Evolutionary conservation across 2,888 invertebrate species (phyloP).

Genomic region (Melinaea marsaeus): DNA sequence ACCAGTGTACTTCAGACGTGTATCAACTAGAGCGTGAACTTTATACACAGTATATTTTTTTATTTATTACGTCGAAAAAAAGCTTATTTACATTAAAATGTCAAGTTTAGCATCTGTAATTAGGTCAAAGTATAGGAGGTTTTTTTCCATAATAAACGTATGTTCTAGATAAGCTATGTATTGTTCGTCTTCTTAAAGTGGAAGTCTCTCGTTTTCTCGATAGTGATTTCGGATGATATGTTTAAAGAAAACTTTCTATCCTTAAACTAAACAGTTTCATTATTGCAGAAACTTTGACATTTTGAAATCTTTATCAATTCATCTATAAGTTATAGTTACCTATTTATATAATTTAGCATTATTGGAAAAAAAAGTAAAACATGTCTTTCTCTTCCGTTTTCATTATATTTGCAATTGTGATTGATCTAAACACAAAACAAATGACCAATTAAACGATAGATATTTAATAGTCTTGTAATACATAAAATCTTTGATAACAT

Average conservation of each 20-base stretch:
- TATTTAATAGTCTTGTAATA: too few species aligned
- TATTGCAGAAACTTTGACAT: slow-evolving; percentile 47
- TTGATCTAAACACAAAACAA: too few species aligned
- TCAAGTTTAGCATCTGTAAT: background rate
- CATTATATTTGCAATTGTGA: too few species aligned
- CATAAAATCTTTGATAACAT: background rate
- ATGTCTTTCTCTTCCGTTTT: too few species aligned
- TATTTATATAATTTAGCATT: too few species aligned
- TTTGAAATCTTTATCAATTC: background rate
- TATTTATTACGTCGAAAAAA: slow-evolving; percentile 8
- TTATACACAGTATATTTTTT: slow-evolving; percentile 11
- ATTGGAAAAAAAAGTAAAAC: too few species aligned
- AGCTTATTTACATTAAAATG: background rate
- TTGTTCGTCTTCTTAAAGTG: slow-evolving; percentile 6
- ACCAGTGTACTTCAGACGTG: slow-evolving; percentile 7
- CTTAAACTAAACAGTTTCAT: slow-evolving; percentile 48
- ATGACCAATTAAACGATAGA: too few species aligned
- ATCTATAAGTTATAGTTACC: too few species aligned
- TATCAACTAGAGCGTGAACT: slow-evolving; percentile 1
- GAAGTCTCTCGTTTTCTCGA: slow-evolving; percentile 18
- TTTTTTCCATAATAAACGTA: background rate
- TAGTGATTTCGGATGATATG: slow-evolving; percentile 40
- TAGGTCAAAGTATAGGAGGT: background rate
- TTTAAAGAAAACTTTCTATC: slow-evolving; percentile 55
- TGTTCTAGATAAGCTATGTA: too few species aligned